Evolutionary conservation across 2,888 invertebrate species (phyloP).

Genomic region (Belgica antarctica): DNA sequence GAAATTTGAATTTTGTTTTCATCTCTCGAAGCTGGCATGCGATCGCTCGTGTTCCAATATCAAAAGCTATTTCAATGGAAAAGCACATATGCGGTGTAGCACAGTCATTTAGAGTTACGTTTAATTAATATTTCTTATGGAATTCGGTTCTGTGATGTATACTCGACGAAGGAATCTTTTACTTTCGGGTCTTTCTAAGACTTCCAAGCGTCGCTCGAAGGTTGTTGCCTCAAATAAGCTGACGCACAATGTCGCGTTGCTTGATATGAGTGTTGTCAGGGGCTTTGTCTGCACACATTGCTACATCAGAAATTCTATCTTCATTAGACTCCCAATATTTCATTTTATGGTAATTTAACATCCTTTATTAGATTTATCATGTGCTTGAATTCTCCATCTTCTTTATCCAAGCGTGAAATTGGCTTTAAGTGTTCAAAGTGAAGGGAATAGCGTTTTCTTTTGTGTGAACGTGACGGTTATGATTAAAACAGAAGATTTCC

Average conservation of each 20-base stretch:
- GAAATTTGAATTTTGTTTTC: conserved; percentile 15
- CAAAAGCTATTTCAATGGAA: conserved; percentile 5
- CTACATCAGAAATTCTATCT: neutral
- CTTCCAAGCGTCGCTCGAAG: neutral
- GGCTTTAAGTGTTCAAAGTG: neutral
- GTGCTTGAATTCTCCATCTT: neutral
- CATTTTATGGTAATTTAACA: conserved; percentile 19
- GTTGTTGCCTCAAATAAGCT: too few species aligned
- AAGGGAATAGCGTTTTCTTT: neutral
- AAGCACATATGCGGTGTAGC: conserved; percentile 14
- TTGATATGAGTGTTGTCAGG: neutral
- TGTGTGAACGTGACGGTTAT: neutral
- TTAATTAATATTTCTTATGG: conserved; percentile 37
- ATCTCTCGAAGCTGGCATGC: neutral
- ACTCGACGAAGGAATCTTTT: neutral
- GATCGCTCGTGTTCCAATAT: neutral
- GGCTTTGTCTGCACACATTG: neutral
- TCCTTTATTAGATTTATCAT: neutral
- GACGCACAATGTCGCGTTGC: neutral
- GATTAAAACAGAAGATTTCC: neutral
- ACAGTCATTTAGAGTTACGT: neutral
- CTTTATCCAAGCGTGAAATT: too few species aligned
- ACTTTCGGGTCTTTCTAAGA: conserved; percentile 4
- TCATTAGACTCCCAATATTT: conserved; percentile 19
- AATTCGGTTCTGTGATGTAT: conserved; percentile 6